phyloP scores from a whole-genome alignment of 92 coral and sea anemone species.

The Heliopora coerulea region DNA sequence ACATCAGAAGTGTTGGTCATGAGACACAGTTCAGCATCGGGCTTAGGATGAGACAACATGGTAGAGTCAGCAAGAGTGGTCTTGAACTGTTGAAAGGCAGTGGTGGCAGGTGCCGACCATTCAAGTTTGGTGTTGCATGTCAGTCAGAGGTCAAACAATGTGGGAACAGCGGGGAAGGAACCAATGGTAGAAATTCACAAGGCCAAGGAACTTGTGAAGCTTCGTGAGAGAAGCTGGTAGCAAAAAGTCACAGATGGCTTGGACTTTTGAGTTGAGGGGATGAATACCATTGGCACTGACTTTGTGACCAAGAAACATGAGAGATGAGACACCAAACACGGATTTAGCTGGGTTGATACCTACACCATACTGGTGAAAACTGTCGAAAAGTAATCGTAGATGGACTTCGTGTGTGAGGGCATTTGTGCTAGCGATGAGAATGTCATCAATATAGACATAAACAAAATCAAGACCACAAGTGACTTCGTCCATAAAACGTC shows the following conservation, averaged over 20 bases:
- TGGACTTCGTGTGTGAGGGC: constrained; percentile 1
- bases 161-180: constrained; percentile 20
- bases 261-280: constrained; percentile 15
- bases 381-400: neutral
- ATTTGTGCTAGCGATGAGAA: constrained; percentile 15
- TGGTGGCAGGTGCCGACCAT: neutral
- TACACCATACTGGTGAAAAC: constrained; percentile 17
- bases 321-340: constrained; percentile 10
- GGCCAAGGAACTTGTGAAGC: constrained; percentile 29
- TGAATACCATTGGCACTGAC: constrained; percentile 19
- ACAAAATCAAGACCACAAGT: constrained; percentile 22
- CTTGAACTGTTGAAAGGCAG: constrained; percentile 6
- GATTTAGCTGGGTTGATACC: constrained; percentile 4
- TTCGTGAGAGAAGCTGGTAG: neutral
- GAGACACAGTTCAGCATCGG: constrained; percentile 8
- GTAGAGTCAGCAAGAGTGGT: constrained; percentile 1
- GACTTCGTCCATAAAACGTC: constrained; percentile 21
- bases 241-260: constrained; percentile 4
- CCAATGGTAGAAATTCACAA: constrained; percentile 21
- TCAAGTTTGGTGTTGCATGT: neutral
- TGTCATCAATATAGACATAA: constrained; percentile 25
- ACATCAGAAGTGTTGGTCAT: constrained; percentile 1
- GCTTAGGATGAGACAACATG: constrained; percentile 8
- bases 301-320: constrained; percentile 13
- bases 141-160: constrained; percentile 22